Evolutionary conservation across 35 echinoderm and acorn worm genomes (phyloP).

Genomic region (Holothuria glaberrima): DNA sequence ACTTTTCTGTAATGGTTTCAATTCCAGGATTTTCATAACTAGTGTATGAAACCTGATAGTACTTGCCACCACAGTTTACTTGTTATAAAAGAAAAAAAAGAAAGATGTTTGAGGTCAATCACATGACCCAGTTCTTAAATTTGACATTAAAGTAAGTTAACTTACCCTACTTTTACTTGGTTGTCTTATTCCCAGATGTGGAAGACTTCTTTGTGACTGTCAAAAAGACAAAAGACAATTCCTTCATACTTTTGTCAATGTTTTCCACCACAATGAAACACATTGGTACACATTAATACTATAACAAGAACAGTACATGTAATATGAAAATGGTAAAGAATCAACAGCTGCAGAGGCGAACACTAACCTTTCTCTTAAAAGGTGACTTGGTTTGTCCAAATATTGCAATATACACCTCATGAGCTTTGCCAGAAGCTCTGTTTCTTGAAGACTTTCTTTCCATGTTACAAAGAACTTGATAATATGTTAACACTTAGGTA

Average conservation of each 20-base stretch:
- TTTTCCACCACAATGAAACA: background rate
- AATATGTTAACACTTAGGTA: too few species aligned
- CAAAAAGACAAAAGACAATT: background rate
- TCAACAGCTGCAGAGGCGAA: background rate
- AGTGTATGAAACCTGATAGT: too few species aligned
- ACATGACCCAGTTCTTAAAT: too few species aligned
- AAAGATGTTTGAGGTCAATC: too few species aligned
- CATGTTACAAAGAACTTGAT: background rate
- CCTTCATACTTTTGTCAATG: background rate
- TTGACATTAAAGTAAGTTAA: background rate
- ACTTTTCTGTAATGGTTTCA: too few species aligned
- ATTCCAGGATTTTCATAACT: too few species aligned
- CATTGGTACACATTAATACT: background rate
- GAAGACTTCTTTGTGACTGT: slow-evolving; percentile 87
- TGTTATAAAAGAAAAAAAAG: too few species aligned
- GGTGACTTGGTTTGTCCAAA: slow-evolving; percentile 39
- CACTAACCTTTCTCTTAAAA: slow-evolving; percentile 24
- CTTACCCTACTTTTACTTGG: slow-evolving; percentile 82
- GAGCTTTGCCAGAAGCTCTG: slow-evolving; percentile 33
- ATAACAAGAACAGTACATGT: background rate
- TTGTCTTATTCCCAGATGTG: slow-evolving; percentile 84
- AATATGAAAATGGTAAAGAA: background rate
- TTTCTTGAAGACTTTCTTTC: background rate
- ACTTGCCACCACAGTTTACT: too few species aligned
- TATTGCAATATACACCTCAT: slow-evolving; percentile 27